Percentiles rank a stretch among this genome's conserved stretches.
phyloP scores from a whole-genome alignment of 2,113 vertebrate species.

The Bufo bufo region DNA sequence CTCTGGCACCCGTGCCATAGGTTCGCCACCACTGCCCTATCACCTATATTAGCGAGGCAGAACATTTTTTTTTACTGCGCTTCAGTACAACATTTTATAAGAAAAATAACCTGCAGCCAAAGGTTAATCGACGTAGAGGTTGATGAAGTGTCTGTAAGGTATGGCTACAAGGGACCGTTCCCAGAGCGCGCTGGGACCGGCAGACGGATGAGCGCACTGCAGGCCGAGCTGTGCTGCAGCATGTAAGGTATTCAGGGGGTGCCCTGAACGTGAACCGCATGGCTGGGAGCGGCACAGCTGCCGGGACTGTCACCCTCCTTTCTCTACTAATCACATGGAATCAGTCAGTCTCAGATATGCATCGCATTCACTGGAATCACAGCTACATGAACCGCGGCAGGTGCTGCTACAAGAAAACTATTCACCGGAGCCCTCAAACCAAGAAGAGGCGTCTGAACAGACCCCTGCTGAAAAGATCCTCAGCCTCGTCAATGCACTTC shows the following conservation, averaged over 20 bases:
- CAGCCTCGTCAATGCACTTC: neutral
- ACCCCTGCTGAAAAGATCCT: neutral
- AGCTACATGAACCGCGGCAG: slow-evolving; percentile 21
- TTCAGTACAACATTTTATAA: neutral
- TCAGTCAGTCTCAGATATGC: slow-evolving; percentile 30
- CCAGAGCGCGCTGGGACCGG: neutral
- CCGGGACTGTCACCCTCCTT: slow-evolving; percentile 11
- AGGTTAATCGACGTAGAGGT: neutral
- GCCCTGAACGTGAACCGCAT: slow-evolving; percentile 20
- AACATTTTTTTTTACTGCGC: neutral
- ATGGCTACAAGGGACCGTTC: neutral
- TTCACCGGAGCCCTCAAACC: neutral
- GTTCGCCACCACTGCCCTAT: too few species aligned
- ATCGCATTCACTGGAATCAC: slow-evolving; percentile 11
- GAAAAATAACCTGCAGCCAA: neutral
- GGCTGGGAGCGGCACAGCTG: slow-evolving; percentile 21
- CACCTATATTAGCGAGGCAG: neutral
- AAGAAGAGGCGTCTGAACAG: neutral
- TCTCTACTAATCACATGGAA: slow-evolving; percentile 32
- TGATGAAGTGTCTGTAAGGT: neutral
- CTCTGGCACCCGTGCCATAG: too few species aligned
- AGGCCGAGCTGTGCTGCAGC: slow-evolving; percentile 35
- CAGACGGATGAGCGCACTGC: neutral
- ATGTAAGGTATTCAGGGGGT: slow-evolving; percentile 18
- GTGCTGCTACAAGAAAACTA: slow-evolving; percentile 2